phyloP scores from a whole-genome alignment of 2,888 invertebrate genomes.

The Tinea pellionella region DNA sequence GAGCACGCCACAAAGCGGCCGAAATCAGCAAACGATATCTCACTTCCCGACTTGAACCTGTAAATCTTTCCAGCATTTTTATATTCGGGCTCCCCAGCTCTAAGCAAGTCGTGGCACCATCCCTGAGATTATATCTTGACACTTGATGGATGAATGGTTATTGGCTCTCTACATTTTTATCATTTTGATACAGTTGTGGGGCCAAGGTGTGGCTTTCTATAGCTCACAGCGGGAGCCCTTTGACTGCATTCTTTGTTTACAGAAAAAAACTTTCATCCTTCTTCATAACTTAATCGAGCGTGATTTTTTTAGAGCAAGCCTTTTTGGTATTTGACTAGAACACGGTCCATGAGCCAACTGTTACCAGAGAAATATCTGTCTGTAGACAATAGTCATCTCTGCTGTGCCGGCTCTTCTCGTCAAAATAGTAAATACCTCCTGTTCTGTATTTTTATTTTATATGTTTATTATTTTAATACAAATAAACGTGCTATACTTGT shows the following conservation, averaged over 20 bases:
- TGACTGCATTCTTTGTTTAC: background rate
- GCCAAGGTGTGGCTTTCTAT: conserved; percentile 37
- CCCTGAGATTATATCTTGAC: conserved; percentile 77
- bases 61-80: conserved; percentile 67
- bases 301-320: background rate
- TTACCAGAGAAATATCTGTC: too few species aligned
- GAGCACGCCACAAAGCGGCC: conserved; percentile 40
- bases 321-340: too few species aligned
- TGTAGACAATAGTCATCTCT: too few species aligned
- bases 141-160: conserved; percentile 84
- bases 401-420: too few species aligned
- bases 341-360: too few species aligned
- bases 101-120: conserved; percentile 62
- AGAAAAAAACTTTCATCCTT: background rate
- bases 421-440: too few species aligned
- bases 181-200: conserved; percentile 66
- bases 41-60: conserved; percentile 43
- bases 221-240: conserved; percentile 27
- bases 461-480: too few species aligned
- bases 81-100: conserved; percentile 57
- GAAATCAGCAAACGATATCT: conserved; percentile 58
- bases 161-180: conserved; percentile 77
- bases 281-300: background rate
- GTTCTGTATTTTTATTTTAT: too few species aligned
- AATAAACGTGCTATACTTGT: too few species aligned